phyloP scores from a whole-genome alignment of 2,113 vertebrate species.

The Myxocyprinus asiaticus region DNA sequence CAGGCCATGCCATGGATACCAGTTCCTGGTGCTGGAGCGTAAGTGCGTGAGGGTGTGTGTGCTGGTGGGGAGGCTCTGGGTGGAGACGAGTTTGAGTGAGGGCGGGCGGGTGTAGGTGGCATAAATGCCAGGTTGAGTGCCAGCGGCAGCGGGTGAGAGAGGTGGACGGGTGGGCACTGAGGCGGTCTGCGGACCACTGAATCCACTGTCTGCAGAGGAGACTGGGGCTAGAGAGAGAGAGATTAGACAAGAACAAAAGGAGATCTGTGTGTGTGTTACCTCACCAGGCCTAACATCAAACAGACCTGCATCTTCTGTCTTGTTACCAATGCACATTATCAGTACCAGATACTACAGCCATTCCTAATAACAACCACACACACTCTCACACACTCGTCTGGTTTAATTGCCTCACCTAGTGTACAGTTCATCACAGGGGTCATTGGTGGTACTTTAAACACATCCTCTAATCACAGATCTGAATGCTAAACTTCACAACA shows the following conservation, averaged over 20 bases:
- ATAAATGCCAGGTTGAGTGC: conserved; percentile 58
- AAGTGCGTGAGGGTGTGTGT: conserved; percentile 45
- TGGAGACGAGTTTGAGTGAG: conserved; percentile 57
- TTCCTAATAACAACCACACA: neutral
- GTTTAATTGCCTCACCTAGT: neutral
- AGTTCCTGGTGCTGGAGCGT: conserved; percentile 56
- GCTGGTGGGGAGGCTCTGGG: conserved; percentile 54
- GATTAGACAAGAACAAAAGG: neutral
- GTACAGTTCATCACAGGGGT: neutral
- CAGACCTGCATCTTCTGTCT: too few species aligned
- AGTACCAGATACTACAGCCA: too few species aligned
- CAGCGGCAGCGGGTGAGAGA: conserved; percentile 57
- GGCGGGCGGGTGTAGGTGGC: conserved; percentile 54
- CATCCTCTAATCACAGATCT: conserved; percentile 18
- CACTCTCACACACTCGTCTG: neutral
- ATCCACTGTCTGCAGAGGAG: conserved; percentile 63
- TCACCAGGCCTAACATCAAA: too few species aligned
- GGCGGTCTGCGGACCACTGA: conserved; percentile 63
- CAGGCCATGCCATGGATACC: conserved; percentile 56
- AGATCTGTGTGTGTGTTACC: neutral
- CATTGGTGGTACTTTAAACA: neutral
- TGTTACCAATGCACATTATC: too few species aligned
- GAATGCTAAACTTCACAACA: neutral
- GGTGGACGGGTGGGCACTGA: conserved; percentile 71
- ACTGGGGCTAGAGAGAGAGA: conserved; percentile 54